Percentiles rank a stretch among this genome's conserved stretches.
Conservation (phyloP, 2,113 vertebrate genomes). For the Pygoscelis antarcticus region DNA sequence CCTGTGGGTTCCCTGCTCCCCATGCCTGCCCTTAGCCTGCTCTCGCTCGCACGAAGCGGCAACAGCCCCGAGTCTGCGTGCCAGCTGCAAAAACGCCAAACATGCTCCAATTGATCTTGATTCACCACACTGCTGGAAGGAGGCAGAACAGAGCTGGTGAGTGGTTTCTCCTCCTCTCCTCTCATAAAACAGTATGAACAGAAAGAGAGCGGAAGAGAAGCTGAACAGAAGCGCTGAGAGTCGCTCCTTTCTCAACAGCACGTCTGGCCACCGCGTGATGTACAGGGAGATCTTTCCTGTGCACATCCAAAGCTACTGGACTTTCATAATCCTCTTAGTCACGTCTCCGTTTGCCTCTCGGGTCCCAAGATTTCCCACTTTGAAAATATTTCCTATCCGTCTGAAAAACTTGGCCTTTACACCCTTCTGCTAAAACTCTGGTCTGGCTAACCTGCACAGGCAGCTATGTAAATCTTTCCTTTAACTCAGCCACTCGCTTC, state of each 20-base stretch:
- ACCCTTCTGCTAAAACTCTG: background rate
- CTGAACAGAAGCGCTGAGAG: background rate
- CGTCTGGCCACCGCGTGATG: rapidly evolving
- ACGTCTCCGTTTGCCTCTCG: background rate
- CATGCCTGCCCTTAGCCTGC: background rate
- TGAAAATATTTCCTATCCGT: background rate
- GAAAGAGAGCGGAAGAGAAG: background rate
- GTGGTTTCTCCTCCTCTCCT: slow-evolving; percentile 4
- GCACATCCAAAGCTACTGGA: background rate
- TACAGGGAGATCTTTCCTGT: background rate
- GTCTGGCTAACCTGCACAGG: background rate
- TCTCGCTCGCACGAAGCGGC: rapidly evolving
- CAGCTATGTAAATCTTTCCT: background rate
- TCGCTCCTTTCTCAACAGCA: background rate
- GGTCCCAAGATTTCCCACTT: background rate
- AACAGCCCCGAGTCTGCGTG: background rate
- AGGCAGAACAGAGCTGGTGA: background rate
- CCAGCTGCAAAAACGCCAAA: background rate
- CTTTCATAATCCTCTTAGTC: background rate
- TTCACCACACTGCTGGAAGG: background rate
- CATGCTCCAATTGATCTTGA: rapidly evolving
- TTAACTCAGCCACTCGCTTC: background rate
- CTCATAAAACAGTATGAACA: background rate
- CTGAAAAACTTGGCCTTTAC: background rate
- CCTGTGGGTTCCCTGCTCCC: background rate